Evolutionary conservation across 2,797 vertebrate genomes (phyloP).

Genomic region (Falco novaeseelandiae): DNA sequence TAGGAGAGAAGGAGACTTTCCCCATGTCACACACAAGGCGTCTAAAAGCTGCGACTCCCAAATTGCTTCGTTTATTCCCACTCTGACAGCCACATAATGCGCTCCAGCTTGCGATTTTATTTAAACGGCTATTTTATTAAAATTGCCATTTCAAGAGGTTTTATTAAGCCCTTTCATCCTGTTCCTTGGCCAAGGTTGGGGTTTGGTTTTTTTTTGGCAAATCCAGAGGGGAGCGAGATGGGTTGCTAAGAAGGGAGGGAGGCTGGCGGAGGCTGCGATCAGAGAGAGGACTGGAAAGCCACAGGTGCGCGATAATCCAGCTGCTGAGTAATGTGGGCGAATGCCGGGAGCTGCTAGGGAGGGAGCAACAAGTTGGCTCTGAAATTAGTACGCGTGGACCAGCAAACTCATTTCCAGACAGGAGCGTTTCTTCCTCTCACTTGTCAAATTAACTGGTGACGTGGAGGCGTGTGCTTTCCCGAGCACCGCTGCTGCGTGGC

Average conservation of each 20-base stretch:
- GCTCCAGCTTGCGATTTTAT: rapidly evolving
- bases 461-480: rapidly evolving
- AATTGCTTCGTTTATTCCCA: rapidly evolving
- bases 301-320: not conserved
- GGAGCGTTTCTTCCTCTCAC: not conserved
- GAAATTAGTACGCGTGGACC: not conserved
- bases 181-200: not conserved
- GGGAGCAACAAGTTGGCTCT: not conserved
- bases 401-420: not conserved
- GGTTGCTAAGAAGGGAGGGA: not conserved
- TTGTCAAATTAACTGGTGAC: rapidly evolving
- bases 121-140: not conserved
- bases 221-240: not conserved
- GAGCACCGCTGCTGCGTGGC: rapidly evolving
- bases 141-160: rapidly evolving
- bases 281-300: not conserved
- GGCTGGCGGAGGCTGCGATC: not conserved
- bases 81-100: rapidly evolving
- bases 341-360: not conserved
- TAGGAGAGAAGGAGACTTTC: not conserved
- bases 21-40: rapidly evolving
- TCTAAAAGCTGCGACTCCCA: not conserved
- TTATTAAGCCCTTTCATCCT: rapidly evolving
- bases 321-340: constrained; percentile 26
- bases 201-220: not conserved